Evolutionary conservation across 2,113 vertebrate genomes (phyloP).

Genomic region (Columba livia): DNA sequence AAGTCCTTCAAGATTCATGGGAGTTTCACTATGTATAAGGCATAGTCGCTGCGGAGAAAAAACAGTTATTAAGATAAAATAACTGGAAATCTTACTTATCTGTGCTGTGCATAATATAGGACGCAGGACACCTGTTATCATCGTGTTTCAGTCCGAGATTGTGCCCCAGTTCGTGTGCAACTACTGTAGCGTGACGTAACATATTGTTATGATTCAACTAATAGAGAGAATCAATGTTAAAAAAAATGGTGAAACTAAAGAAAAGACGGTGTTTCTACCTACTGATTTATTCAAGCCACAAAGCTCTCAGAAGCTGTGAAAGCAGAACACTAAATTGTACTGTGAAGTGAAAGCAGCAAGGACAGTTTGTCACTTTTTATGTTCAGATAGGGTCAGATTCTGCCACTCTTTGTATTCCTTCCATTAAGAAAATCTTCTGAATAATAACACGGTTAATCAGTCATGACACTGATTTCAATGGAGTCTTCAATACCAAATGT

Average conservation of each 20-base stretch:
- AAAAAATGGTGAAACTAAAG: not conserved
- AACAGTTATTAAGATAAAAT: not conserved
- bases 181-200: conserved; percentile 71
- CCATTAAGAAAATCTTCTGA: not conserved
- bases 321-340: not conserved
- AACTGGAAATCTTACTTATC: conserved; percentile 71
- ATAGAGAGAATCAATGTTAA: not conserved
- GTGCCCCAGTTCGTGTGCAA: conserved; percentile 90
- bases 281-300: not conserved
- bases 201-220: conserved; percentile 64
- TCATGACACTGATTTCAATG: not conserved
- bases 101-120: conserved; percentile 79
- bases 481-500: not conserved
- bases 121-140: conserved; percentile 38
- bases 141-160: conserved; percentile 89
- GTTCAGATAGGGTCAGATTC: not conserved
- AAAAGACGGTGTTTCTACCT: not conserved
- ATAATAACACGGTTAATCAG: not conserved
- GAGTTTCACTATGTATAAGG: not conserved
- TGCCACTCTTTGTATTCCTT: not conserved
- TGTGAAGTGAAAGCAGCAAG: not conserved
- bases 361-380: not conserved
- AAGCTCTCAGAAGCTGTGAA: not conserved
- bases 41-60: not conserved
- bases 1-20: not conserved